Base-by-base conservation (phyloP, 37 sponge, comb jelly and placozoan genomes). In the Amphimedon queenslandica region DNA sequence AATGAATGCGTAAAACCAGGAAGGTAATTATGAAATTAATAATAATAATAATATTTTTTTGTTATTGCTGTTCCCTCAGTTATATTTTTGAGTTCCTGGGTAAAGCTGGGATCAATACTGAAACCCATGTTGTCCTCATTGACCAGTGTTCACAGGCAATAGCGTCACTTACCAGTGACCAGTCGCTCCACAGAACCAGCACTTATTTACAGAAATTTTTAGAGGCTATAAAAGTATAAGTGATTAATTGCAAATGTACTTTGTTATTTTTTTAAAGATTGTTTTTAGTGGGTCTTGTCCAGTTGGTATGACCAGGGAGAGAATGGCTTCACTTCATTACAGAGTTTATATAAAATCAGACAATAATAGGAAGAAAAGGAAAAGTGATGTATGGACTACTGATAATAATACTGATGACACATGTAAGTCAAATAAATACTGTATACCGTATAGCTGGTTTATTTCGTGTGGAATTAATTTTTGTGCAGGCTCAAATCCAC, bases 61-160 rank as follows among this genome's bases (percentile, higher is more conserved):
- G n/a, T n/a, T n/a, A 24, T 47, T 10, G 18, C 72, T 21, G 55
- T 23, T 71, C 4, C 42, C 72, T 71, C 55, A 79, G 89, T 25
- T 88, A 40, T 73, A 88, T 88, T 18, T 88, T 68, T 24, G 74
- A 81, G 55, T 72, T 88, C 43, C 77, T 88, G 24, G 80, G 21
- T 24, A 35, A 20, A 21, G 79, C 69, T 32, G 83, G 84, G 40
- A 42, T 88, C 51, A 88, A 74, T 0, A 4, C 24, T 23, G 70
- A 66, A 18, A 88, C 83, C 3, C 64, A 33, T 23, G n/a, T 34
- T 25, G 41, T 42, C 34, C 58, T 77, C 20, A 42, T 82, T 56
- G 89, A 68, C 37, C 89, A 88, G 76, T 88, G 89, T 47, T 55
- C 40, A 40, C 74, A 63, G 66, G 84, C 89, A 55, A 76, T 88